These are phyloP conservation scores for Drosophila sproati DNA, from an alignment of 1,140 invertebrate species.

Conservation along the genomic window DNA sequence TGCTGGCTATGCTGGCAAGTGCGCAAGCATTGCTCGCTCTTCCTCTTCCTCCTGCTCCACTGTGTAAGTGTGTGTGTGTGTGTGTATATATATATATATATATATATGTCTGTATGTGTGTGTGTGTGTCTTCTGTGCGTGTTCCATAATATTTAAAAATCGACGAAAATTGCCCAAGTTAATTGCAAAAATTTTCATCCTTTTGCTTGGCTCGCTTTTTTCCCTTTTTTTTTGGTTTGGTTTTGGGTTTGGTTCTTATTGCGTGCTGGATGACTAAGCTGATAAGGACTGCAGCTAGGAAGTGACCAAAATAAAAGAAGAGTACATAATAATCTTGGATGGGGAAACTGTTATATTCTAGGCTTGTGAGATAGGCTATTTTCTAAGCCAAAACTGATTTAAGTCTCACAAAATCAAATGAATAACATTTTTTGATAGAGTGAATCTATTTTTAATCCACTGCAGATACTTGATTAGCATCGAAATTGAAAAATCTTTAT, in stretches of 20 bases:
- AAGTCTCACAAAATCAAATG: neutral
- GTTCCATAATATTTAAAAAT: constrained; percentile 81
- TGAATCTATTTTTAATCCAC: too few relatives aligned
- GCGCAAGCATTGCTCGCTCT: constrained; percentile 3
- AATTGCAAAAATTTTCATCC: constrained; percentile 61
- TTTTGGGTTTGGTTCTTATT: constrained; percentile 34
- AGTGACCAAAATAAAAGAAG: constrained; percentile 6
- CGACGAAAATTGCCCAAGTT: constrained; percentile 65
- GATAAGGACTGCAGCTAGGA: constrained; percentile 52
- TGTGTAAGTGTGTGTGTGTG: constrained; percentile 45
- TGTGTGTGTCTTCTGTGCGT: constrained; percentile 53
- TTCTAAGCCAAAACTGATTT: neutral
- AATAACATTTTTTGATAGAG: too few relatives aligned
- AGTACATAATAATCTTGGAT: constrained; percentile 13
- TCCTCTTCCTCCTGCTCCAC: constrained; percentile 32
- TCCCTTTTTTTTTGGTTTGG: constrained; percentile 17
- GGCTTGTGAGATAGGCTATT: too few relatives aligned
- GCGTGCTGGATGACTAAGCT: constrained; percentile 56
- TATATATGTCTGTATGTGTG: constrained; percentile 10
- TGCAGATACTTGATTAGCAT: too few relatives aligned
- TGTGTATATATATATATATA: too few relatives aligned
- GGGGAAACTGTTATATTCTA: neutral
- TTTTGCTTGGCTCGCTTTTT: constrained; percentile 32
- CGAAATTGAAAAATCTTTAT: too few relatives aligned
- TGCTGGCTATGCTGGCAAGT: constrained; percentile 43